phyloP scores from a whole-genome alignment of 2,797 vertebrate species.

The Anableps anableps region DNA sequence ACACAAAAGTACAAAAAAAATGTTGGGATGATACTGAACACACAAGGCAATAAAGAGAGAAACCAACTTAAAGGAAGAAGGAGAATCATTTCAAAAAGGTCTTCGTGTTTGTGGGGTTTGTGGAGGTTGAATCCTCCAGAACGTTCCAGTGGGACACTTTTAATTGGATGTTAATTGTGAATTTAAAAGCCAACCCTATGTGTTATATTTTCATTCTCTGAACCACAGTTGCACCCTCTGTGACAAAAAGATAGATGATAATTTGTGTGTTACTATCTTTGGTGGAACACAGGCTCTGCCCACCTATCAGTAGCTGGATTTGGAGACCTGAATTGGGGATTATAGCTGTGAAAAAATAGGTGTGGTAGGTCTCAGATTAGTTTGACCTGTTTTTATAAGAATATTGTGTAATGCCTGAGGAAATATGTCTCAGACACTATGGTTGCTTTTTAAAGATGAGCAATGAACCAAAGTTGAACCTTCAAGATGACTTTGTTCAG shows the following conservation, averaged over 20 bases:
- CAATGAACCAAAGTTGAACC: conserved; percentile 11
- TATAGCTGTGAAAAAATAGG: conserved; percentile 21
- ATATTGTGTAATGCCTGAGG: conserved; percentile 37
- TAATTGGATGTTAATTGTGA: conserved; percentile 11
- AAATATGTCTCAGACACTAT: conserved; percentile 33
- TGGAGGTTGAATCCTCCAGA: conserved; percentile 14
- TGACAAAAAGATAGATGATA: conserved; percentile 68
- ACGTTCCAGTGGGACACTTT: conserved; percentile 32
- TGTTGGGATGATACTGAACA: neutral
- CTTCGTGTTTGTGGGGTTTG: conserved; percentile 15
- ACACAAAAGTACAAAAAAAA: neutral
- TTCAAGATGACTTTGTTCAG: conserved; percentile 12
- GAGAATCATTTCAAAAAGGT: neutral
- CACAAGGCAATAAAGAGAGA: neutral
- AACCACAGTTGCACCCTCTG: conserved; percentile 35
- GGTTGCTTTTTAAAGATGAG: conserved; percentile 37
- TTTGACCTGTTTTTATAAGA: conserved; percentile 62
- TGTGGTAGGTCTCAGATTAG: conserved; percentile 49
- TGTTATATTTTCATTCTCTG: conserved; percentile 26
- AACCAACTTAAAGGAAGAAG: neutral
- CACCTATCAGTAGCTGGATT: conserved; percentile 36
- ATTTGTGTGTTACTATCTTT: conserved; percentile 78
- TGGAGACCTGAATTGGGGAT: conserved; percentile 41
- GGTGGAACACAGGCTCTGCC: conserved; percentile 52
- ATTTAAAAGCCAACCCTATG: conserved; percentile 29